Evolutionary conservation across 1,140 invertebrate genomes (phyloP), one percentile per base, ranked within the genome.

Genomic region (Calliopsis andreniformis): DNA sequence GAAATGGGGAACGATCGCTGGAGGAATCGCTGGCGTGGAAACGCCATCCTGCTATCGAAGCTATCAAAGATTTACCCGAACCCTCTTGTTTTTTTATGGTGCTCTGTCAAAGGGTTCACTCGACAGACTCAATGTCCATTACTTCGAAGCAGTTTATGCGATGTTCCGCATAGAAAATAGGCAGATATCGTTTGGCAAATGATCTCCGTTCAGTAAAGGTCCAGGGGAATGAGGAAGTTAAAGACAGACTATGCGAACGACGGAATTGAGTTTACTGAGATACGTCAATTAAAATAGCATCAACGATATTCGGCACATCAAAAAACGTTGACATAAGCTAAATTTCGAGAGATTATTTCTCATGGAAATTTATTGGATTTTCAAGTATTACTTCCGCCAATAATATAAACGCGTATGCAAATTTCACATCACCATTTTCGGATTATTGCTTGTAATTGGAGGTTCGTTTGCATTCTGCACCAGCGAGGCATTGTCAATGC

Each of bases 1-100:
- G 76, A 77, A 75, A 82, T 45, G 49, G 62, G 23, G 35, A 47
- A 56, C 51, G 71, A 77, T 78, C 64, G 73, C 39, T 63, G 55
- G 55, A 42, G 53, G 64, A 76, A 76, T 61, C 73, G 80, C 8
- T 32, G 16, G 66, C 66, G 61, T 51, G 53, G 42, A 32, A 64
- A 77, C 55, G 61, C 61, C 55, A 45, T 28, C 59, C 30, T 25
- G n/a, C 42, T 35, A 39, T 39, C 35, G 47, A 10, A 18, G 32
- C 58, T 39, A 39, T 59, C 72, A 68, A 76, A 68, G 72, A 68
- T 76, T 76, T 59, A 68, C 6, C 6, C 12, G n/a, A n/a, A n/a
- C 18, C 5, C 14, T 2, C 8, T 30, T 25, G 18, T 23, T 0
- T 42, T 55, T 53, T 39, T 3, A 49, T 42, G 30, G 2, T n/a